Evolutionary conservation across 2,888 invertebrate species (phyloP).

Genomic region (Rhagophthalmus giganteus): DNA sequence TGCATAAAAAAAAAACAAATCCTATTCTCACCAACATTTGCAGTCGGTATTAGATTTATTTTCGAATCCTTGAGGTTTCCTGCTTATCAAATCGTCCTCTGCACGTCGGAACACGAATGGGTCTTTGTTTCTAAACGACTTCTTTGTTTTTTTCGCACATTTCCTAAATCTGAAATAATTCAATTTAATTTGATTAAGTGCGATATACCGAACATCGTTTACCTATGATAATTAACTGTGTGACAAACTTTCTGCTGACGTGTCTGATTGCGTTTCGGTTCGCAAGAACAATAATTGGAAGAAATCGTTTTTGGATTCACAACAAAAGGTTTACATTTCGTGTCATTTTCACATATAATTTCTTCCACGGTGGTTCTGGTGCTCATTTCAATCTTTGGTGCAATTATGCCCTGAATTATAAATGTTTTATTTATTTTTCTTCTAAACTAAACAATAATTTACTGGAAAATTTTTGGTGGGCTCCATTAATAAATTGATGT

Average conservation of each 20-base stretch:
- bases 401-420: constrained; percentile 64
- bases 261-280: constrained; percentile 17
- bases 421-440: neutral
- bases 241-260: constrained; percentile 59
- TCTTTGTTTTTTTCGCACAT: too few species aligned
- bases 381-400: constrained; percentile 71
- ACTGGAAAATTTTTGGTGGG: constrained; percentile 69
- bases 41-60: constrained; percentile 17
- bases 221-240: constrained; percentile 58
- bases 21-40: constrained; percentile 22
- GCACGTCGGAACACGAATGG: constrained; percentile 34
- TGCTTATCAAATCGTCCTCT: constrained; percentile 32
- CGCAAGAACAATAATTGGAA: constrained; percentile 41
- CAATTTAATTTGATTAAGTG: neutral
- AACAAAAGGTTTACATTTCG: constrained; percentile 37
- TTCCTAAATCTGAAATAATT: neutral
- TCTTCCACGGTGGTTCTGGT: constrained; percentile 71
- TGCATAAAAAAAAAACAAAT: neutral
- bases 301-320: constrained; percentile 54
- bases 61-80: constrained; percentile 34
- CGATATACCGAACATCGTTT: neutral
- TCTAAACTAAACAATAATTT: constrained; percentile 40
- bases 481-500: constrained; percentile 70
- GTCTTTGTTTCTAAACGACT: constrained; percentile 1
- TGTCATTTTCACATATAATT: constrained; percentile 48